These are phyloP conservation scores for Anaspis maculata DNA, from an alignment of 2,888 invertebrate species.

Conservation along the genomic window DNA sequence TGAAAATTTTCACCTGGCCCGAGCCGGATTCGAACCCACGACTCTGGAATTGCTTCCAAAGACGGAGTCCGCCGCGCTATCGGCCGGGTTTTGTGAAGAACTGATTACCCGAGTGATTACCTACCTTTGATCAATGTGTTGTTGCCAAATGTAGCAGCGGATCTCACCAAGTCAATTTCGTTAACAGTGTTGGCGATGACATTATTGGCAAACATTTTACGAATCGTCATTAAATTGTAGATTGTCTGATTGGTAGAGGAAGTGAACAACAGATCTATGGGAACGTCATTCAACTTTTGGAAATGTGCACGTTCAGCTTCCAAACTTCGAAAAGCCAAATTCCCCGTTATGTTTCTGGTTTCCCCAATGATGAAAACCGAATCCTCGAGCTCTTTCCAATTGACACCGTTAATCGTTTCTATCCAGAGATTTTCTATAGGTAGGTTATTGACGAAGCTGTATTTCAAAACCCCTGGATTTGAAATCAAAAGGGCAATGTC, in stretches of 20 bases:
- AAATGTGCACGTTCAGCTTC: slow-evolving; percentile 18
- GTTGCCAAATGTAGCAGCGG: slow-evolving; percentile 20
- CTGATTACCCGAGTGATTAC: not conserved
- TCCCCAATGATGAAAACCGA: slow-evolving; percentile 29
- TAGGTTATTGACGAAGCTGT: slow-evolving; percentile 21
- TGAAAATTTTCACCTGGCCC: no score
- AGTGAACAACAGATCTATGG: slow-evolving; percentile 27
- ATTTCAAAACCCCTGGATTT: slow-evolving; percentile 10
- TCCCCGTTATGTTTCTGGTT: slow-evolving; percentile 23
- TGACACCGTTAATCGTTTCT: slow-evolving; percentile 29
- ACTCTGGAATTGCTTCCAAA: no score
- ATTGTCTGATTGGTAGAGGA: slow-evolving; percentile 29
- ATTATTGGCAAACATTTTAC: slow-evolving; percentile 21
- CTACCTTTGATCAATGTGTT: slow-evolving; percentile 22
- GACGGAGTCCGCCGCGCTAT: no score
- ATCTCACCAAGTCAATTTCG: slow-evolving; percentile 23
- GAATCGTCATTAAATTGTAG: slow-evolving; percentile 28
- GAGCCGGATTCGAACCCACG: no score
- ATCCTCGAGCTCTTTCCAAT: slow-evolving; percentile 31
- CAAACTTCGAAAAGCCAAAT: slow-evolving; percentile 21
- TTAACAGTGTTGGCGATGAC: slow-evolving; percentile 25
- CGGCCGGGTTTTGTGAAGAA: not conserved
- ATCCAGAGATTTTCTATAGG: slow-evolving; percentile 28
- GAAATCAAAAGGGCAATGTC: no score
- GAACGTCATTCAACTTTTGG: slow-evolving; percentile 20